Base-by-base conservation (phyloP, 2,888 invertebrate genomes). In the Lamellibrachia satsuma region DNA sequence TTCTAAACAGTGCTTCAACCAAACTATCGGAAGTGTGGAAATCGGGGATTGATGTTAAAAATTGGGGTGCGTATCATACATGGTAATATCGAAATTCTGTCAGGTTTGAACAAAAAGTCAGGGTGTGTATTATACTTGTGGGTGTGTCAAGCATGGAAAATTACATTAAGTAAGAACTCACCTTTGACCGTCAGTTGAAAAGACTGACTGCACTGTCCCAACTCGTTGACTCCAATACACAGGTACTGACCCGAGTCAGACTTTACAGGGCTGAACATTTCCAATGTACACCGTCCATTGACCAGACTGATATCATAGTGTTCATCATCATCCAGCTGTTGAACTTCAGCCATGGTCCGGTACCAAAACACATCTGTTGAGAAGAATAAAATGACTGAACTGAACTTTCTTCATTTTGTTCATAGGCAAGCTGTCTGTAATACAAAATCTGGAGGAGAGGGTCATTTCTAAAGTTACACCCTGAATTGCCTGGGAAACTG, bases 351-450 rank as follows among this genome's bases (percentile, higher is more conserved):
- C 52, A 94, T 94, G 1, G 95, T 95, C 55, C 94, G 94, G 94
- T 96, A 96, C 96, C 96, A 96, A 93, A 96, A 96, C 92, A 96
- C 95, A 94, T 96, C 96, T 96, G 94, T 7, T 94, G 93, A 91
- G 75, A 93, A 55, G 52, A 9, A 93, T 15, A 60, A 22, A 75
- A 75, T 22, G 22, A 22, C 15, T 75, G 15, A 75, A 22, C 22
- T 75, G 15, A 75, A 75, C 8, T 22, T 75, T 75, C 75, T 75
- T 75, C 22, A 75, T 75, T 6, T 39, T 6, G 6, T 75, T 75
- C 75, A 75, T 22, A 75, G 75, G 75, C 22, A 75, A 4, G 75
- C 75, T 75, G 75, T 6, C 6, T 57, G 7, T 57, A 15, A 57
- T 57, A 75, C 22, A 75, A 15, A 75, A 75, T 6, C 39, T 39